Evolutionary conservation across 1,140 invertebrate genomes (phyloP), one percentile per base, ranked within the genome.

Genomic region (Leptinotarsa texana): DNA sequence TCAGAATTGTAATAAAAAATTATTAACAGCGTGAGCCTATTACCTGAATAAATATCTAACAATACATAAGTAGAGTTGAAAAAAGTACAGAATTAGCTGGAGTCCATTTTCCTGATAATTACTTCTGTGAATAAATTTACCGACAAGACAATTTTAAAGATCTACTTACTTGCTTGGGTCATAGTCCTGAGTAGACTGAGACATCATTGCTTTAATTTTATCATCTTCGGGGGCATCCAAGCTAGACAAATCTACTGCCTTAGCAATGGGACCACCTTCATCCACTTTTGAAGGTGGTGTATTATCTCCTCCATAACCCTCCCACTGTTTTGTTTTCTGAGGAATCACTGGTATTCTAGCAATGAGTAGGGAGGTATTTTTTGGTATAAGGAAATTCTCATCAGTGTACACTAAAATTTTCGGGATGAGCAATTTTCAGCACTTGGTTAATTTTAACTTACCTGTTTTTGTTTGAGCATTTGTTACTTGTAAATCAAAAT

Each of bases 391-490:
- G 18, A 92, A 91, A 81, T 91, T 92, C 82, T 98, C 95, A 88
- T 98, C 94, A 33, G 91, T 90, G 87, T 98, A 98, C 82, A 96
- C 96, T 98, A 86, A 65, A 91, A 91, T 79, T 57, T 65, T 5
- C 57, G 42, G 33, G 61, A 63, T 72, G 24, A 66, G n/a, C 15
- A 74, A 17, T 15, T 21, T 70, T 27, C n/a, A 71, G 69, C 13
- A 70, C 27, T 48, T 22, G 63, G 13, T 33, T 48, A 63, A 42
- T 62, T 51, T 0, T 0, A 27, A 77, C 86, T 86, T 88, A 96
- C 96, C 95, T 93, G 97, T 95, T 88, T 98, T 97, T 66, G 96
- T 98, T 87, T 99, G 96, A 48, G 97, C 96, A 91, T 99, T 98
- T 22, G 95, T 97, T 73, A 99, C 95, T 86, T 97, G 93, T 48